phyloP scores from a whole-genome alignment of 2,888 invertebrate species.

The Apotomis capreana region DNA sequence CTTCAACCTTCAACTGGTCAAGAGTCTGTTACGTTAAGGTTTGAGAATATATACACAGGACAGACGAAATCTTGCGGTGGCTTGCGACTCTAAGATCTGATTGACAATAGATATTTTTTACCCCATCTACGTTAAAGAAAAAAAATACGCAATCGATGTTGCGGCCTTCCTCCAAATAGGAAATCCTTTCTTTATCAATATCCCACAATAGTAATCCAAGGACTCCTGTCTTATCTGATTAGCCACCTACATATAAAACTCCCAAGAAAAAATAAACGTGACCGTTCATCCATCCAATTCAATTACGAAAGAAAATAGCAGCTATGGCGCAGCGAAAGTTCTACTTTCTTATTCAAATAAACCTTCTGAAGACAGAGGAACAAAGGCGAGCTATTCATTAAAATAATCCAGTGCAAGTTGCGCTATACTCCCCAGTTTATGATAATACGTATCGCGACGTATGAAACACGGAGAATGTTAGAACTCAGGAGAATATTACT shows the following conservation, averaged over 20 bases:
- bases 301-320: conserved; percentile 75
- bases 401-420: conserved; percentile 63
- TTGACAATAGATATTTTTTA: no score
- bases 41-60: neutral
- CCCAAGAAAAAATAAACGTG: conserved; percentile 51
- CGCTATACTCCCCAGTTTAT: conserved; percentile 39
- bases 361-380: conserved; percentile 64
- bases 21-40: neutral
- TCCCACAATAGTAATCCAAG: neutral
- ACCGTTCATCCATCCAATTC: conserved; percentile 71
- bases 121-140: no score
- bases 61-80: no score
- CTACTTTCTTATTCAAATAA: conserved; percentile 78
- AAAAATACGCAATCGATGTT: no score
- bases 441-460: conserved; percentile 25
- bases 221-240: neutral
- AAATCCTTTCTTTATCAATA: no score
- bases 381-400: conserved; percentile 75
- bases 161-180: no score
- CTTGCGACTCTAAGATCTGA: no score
- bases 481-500: conserved; percentile 6
- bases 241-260: conserved; percentile 14
- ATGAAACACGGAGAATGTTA: conserved; percentile 14
- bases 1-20: neutral
- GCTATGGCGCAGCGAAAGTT: conserved; percentile 63